Conservation (phyloP, 2,888 invertebrate species). For the Lydus trimaculatus region DNA sequence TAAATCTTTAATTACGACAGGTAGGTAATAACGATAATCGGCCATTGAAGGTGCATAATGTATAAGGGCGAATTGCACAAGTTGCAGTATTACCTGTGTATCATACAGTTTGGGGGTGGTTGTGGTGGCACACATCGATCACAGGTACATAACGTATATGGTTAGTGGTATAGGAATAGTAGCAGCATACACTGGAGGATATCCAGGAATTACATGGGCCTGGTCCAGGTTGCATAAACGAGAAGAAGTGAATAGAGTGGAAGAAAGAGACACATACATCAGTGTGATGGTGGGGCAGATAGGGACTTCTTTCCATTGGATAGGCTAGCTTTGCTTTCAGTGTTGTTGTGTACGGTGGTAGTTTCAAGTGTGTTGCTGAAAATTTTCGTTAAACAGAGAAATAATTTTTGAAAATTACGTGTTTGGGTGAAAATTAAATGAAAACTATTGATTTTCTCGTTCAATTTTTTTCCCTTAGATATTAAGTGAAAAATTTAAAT, state of each 20-base stretch:
- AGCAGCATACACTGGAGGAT: conserved; percentile 7
- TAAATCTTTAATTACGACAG: neutral
- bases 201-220: conserved; percentile 37
- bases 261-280: conserved; percentile 29
- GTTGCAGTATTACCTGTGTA: conserved; percentile 29
- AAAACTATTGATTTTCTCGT: neutral
- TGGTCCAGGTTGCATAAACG: conserved; percentile 30
- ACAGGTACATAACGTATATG: conserved; percentile 13
- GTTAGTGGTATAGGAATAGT: conserved; percentile 19
- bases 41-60: conserved; percentile 35
- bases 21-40: conserved; percentile 27
- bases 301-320: conserved; percentile 40
- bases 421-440: neutral
- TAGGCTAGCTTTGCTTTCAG: conserved; percentile 38
- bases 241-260: conserved; percentile 13
- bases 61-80: too few relatives aligned
- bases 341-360: conserved; percentile 31
- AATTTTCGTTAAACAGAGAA: neutral
- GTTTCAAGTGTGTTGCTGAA: conserved; percentile 21
- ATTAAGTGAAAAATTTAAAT: neutral
- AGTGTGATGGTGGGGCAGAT: conserved; percentile 33
- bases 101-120: conserved; percentile 11
- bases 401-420: conserved; percentile 3
- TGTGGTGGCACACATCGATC: conserved; percentile 17
- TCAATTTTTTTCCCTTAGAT: neutral